These are phyloP conservation scores for Psococerastis gibbosa DNA, from an alignment of 2,888 invertebrate species.

Conservation along the genomic window DNA sequence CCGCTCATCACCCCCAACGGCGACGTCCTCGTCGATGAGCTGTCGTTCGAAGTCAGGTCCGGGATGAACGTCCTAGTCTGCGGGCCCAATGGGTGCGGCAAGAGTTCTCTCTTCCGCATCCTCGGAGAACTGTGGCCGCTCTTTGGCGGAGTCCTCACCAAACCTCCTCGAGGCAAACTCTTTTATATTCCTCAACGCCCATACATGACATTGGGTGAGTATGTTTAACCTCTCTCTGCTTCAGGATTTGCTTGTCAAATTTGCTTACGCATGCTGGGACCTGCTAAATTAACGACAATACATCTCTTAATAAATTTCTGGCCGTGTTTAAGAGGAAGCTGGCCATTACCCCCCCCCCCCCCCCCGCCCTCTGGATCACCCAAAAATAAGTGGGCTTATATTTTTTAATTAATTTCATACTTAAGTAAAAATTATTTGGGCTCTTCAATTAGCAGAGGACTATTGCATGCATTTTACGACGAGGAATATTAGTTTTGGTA, in stretches of 20 bases:
- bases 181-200: constrained; percentile 96
- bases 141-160: constrained; percentile 82
- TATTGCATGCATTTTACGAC: too few relatives aligned
- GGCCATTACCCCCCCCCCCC: too few relatives aligned
- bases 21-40: constrained; percentile 74
- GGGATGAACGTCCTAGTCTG: constrained; percentile 96
- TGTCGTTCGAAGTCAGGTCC: constrained; percentile 80
- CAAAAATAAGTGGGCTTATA: too few relatives aligned
- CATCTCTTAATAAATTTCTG: too few relatives aligned
- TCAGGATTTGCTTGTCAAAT: too few relatives aligned
- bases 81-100: constrained; percentile 97
- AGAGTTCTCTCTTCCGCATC: constrained; percentile 89
- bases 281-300: background rate
- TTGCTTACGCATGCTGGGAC: background rate
- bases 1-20: constrained; percentile 96
- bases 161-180: constrained; percentile 86
- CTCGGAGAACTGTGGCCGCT: constrained; percentile 96
- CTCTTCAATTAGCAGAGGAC: too few relatives aligned
- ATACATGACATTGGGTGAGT: constrained; percentile 91
- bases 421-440: too few relatives aligned
- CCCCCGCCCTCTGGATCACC: too few relatives aligned
- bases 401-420: too few relatives aligned
- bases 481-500: too few relatives aligned
- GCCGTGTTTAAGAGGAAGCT: too few relatives aligned
- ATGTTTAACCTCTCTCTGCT: too few relatives aligned